Percentiles rank a stretch among this genome's conserved stretches.
These are phyloP conservation scores for Paraescarpia echinospica DNA, from an alignment of 1,140 invertebrate genomes.

Conservation along the genomic window DNA sequence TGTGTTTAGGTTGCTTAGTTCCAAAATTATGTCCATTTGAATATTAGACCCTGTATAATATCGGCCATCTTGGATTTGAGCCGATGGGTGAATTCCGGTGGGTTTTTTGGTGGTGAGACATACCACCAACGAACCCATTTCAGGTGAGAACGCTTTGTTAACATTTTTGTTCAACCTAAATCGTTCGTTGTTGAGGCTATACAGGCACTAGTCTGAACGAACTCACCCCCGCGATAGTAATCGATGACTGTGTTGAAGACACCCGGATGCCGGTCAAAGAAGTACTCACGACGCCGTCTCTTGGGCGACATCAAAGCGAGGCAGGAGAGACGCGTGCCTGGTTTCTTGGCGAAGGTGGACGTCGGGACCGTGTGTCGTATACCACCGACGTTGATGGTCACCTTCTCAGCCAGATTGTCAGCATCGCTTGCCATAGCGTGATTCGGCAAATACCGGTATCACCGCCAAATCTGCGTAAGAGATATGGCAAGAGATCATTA, in stretches of 20 bases:
- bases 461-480: not conserved
- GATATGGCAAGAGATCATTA: not conserved
- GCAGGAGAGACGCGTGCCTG: slow-evolving; percentile 7
- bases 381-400: slow-evolving; percentile 19
- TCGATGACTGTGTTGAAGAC: slow-evolving; percentile 55
- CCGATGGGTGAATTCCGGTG: too few relatives aligned
- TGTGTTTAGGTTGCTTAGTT: too few relatives aligned
- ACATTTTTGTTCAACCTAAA: too few relatives aligned
- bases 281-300: slow-evolving; percentile 27
- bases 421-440: not conserved
- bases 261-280: slow-evolving; percentile 57
- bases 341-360: slow-evolving; percentile 12
- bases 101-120: too few relatives aligned
- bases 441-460: not conserved
- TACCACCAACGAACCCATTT: too few relatives aligned
- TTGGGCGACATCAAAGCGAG: slow-evolving; percentile 1
- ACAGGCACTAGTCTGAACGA: not conserved
- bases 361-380: slow-evolving; percentile 10
- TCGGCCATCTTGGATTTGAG: too few relatives aligned
- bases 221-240: slow-evolving; percentile 11
- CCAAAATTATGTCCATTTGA: too few relatives aligned
- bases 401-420: not conserved
- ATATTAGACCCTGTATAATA: too few relatives aligned
- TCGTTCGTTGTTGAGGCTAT: too few relatives aligned
- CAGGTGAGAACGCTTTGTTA: too few relatives aligned